Conservation (phyloP, 2,888 invertebrate species). For the Apamea epomidion region DNA sequence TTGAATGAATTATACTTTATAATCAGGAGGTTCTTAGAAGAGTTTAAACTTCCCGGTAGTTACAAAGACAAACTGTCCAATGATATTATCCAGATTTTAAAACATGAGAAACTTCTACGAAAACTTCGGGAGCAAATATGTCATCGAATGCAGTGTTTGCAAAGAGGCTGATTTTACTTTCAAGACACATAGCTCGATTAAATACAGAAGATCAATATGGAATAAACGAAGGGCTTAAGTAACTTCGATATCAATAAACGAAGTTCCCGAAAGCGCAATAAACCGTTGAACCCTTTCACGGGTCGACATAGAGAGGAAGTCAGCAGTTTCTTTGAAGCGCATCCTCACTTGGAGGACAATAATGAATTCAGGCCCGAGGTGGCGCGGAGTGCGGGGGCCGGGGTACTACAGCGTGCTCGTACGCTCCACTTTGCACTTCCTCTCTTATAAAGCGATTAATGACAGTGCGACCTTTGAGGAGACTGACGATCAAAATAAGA, state of each 20-base stretch:
- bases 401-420: constrained; percentile 80
- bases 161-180: background rate
- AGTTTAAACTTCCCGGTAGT: constrained; percentile 31
- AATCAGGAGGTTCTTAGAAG: constrained; percentile 34
- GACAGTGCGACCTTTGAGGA: constrained; percentile 83
- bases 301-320: constrained; percentile 78
- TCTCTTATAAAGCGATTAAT: constrained; percentile 87
- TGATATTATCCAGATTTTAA: constrained; percentile 3
- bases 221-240: constrained; percentile 58
- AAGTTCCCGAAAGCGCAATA: constrained; percentile 83
- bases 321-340: constrained; percentile 89
- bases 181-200: constrained; percentile 1
- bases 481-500: constrained; percentile 81
- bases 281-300: constrained; percentile 79
- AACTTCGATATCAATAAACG: constrained; percentile 77
- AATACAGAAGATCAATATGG: constrained; percentile 39
- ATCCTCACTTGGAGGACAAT: constrained; percentile 85
- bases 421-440: constrained; percentile 87
- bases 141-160: background rate
- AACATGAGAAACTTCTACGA: constrained; percentile 3
- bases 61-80: constrained; percentile 20
- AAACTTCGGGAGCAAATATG: background rate
- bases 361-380: constrained; percentile 86
- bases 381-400: constrained; percentile 66
- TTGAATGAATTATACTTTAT: constrained; percentile 52